Conservation (phyloP, 2,797 vertebrate species). For the Aphelocoma californica region DNA sequence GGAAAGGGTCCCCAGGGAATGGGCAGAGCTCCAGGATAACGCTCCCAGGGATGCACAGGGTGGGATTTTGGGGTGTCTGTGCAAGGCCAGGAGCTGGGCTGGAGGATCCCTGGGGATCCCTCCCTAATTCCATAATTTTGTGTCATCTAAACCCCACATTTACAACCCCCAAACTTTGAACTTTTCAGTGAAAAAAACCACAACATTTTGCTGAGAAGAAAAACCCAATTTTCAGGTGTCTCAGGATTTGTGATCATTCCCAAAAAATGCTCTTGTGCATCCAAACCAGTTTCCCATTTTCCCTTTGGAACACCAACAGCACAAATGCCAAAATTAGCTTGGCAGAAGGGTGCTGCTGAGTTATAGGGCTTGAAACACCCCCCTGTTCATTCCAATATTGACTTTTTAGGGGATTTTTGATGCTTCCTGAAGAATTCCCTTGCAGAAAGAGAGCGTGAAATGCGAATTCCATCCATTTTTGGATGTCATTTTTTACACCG, state of each 20-base stretch:
- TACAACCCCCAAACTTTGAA: neutral
- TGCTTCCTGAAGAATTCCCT: neutral
- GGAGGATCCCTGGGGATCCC: neutral
- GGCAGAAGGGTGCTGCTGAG: neutral
- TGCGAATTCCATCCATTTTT: rapidly evolving
- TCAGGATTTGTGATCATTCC: neutral
- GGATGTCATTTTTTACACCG: rapidly evolving
- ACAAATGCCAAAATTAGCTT: neutral
- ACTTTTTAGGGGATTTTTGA: neutral
- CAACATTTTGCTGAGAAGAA: neutral
- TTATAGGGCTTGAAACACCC: neutral
- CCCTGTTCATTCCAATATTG: neutral
- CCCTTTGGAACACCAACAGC: neutral
- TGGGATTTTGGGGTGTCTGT: neutral
- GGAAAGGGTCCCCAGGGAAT: neutral
- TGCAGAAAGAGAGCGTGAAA: neutral
- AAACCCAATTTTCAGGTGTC: neutral
- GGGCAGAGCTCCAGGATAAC: neutral
- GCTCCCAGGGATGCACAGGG: neutral
- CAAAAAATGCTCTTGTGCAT: neutral
- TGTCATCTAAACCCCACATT: neutral
- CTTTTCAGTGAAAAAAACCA: neutral
- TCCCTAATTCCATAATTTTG: neutral
- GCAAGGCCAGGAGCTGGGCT: neutral
- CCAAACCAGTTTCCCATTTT: neutral